phyloP scores from a whole-genome alignment of 2,113 vertebrate genomes.

The Nymphicus hollandicus region DNA sequence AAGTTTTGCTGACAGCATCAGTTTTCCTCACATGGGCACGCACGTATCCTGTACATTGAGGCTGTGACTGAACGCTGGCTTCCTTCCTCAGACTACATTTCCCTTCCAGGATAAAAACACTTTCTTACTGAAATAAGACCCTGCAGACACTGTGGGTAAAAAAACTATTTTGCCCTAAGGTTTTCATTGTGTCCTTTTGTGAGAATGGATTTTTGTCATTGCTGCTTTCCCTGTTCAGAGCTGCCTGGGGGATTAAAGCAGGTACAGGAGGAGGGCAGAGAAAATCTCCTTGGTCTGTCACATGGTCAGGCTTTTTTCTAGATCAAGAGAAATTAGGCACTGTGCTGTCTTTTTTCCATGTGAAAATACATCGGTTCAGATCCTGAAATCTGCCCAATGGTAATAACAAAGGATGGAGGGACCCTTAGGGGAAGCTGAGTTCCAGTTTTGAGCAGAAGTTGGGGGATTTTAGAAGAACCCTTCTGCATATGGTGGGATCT shows the following conservation, averaged over 20 bases:
- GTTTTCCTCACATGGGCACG: background rate
- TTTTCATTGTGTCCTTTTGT: background rate
- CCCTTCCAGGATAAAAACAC: background rate
- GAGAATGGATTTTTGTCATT: background rate
- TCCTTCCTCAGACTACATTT: background rate
- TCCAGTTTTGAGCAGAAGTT: background rate
- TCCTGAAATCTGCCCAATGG: background rate
- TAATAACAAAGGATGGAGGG: background rate
- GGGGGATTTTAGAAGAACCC: background rate
- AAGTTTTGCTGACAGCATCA: conserved; percentile 43
- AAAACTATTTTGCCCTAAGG: background rate
- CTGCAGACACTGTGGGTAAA: background rate
- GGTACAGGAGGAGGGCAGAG: background rate
- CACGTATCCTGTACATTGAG: background rate
- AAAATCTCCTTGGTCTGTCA: background rate
- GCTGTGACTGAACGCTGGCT: background rate
- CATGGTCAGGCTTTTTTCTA: background rate
- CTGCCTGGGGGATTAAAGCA: background rate
- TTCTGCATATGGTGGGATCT: background rate
- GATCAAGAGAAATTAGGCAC: background rate
- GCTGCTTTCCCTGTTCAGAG: background rate
- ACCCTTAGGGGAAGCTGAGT: rapidly evolving
- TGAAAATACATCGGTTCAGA: background rate
- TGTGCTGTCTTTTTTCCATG: background rate
- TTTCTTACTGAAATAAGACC: background rate